Evolutionary conservation across 2,888 invertebrate species (phyloP), one percentile per base, ranked within the genome.

Genomic region (Idaea aversata): DNA sequence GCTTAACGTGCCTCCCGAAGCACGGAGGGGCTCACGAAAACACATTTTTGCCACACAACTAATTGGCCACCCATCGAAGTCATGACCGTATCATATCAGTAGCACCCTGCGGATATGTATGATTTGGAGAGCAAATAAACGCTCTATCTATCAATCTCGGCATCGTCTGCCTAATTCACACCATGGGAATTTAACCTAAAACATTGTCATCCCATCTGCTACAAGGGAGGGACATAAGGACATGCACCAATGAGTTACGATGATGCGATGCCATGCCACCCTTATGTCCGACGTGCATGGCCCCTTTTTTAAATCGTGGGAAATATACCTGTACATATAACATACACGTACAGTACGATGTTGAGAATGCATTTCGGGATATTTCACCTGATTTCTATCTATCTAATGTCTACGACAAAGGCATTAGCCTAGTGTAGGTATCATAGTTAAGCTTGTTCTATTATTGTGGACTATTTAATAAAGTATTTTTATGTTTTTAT

Each of bases 301-400:
- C 87, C 71, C 85, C 78, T 83, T 84, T 84, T 84, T 85, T 78
- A 76, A 80, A 80, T 82, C 91, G 91, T 91, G 92, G 91, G 91
- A 92, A 91, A 78, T 71, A 86, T 88, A 88, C 90, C 88, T 90
- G 88, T 83, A 76, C 65, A 76, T 75, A 75, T 80, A 77, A 75
- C 25, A 25, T 25, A 70, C 70, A 34, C 5, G n/a, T 10, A 59
- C 59, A 47, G 47, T 47, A 13, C 47, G 47, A 47, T 47, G 10
- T 7, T 47, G 10, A 47, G 10, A 6, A 47, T 47, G 47, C 47
- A 47, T 47, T 47, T 47, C 47, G 47, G 47, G 47, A 47, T 0
- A 7, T 47, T 47, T 38, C 6, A 13, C 38, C 6, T 38, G 38
- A 38, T 38, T 36, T 36, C n/a, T n/a, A n/a, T n/a, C n/a, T 36